These are phyloP conservation scores for Ectropis grisescens DNA, from an alignment of 1,140 invertebrate genomes.

Conservation along the genomic window DNA sequence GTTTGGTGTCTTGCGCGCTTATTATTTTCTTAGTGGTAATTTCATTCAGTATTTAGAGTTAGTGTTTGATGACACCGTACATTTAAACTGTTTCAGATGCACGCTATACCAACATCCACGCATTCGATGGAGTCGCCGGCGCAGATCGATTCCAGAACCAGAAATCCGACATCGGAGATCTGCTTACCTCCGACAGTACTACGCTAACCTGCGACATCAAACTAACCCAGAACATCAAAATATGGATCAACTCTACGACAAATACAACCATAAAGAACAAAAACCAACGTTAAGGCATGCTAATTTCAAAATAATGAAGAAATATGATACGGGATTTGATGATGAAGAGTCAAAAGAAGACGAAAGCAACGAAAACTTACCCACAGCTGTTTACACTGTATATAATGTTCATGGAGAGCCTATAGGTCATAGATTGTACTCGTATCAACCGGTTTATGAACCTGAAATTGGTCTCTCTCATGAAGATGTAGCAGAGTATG, in stretches of 20 bases:
- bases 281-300: conserved; percentile 57
- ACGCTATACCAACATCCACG: conserved; percentile 86
- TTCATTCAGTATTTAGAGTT: no score
- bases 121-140: conserved; percentile 81
- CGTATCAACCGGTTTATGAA: conserved; percentile 60
- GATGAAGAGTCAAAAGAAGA: conserved; percentile 30
- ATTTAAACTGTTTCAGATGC: conserved; percentile 70
- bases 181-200: conserved; percentile 62
- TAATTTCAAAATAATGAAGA: conserved; percentile 59
- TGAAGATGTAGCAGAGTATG: conserved; percentile 35
- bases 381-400: conserved; percentile 57
- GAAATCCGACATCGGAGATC: conserved; percentile 67
- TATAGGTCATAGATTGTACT: conserved; percentile 55
- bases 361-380: conserved; percentile 37
- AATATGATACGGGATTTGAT: conserved; percentile 39
- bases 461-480: conserved; percentile 43
- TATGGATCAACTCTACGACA: conserved; percentile 44
- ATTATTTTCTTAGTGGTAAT: no score
- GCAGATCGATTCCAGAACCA: conserved; percentile 70
- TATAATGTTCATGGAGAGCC: conserved; percentile 60
- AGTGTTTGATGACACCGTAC: no score
- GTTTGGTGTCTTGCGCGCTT: no score
- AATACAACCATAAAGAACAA: conserved; percentile 48
- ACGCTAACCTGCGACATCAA: conserved; percentile 35
- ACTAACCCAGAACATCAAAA: conserved; percentile 34